Percentiles rank a stretch among this genome's conserved stretches.
These are phyloP conservation scores for Patella caerulea DNA, from an alignment of 2,888 invertebrate species.

Conservation along the genomic window DNA sequence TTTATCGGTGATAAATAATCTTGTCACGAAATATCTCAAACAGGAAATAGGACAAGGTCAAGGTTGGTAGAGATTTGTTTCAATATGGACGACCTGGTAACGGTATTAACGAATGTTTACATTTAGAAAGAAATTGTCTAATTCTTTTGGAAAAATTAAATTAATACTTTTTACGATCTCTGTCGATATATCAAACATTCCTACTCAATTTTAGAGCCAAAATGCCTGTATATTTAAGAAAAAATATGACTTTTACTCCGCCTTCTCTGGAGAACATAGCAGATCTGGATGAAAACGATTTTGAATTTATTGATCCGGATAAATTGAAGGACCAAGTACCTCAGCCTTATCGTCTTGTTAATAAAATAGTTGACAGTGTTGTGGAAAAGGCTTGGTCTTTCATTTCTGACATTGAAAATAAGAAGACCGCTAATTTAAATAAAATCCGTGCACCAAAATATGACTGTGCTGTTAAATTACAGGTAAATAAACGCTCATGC, in stretches of 20 bases:
- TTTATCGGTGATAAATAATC: too few species aligned
- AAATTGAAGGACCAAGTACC: slow-evolving; percentile 62
- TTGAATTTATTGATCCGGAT: slow-evolving; percentile 66
- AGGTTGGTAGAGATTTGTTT: slow-evolving; percentile 32
- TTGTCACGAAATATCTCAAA: too few species aligned
- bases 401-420: slow-evolving; percentile 55
- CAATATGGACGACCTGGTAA: slow-evolving; percentile 44
- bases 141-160: too few species aligned
- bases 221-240: slow-evolving; percentile 65
- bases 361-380: slow-evolving; percentile 58
- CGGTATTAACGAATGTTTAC: slow-evolving; percentile 15
- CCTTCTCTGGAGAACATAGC: slow-evolving; percentile 59
- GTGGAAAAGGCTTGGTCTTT: slow-evolving; percentile 65
- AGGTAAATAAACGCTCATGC: slow-evolving; percentile 19
- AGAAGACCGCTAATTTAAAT: slow-evolving; percentile 50
- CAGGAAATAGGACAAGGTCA: slow-evolving; percentile 11
- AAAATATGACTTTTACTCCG: slow-evolving; percentile 61
- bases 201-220: slow-evolving; percentile 18
- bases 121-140: not conserved
- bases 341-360: slow-evolving; percentile 69
- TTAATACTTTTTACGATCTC: too few species aligned
- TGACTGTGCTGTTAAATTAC: slow-evolving; percentile 49
- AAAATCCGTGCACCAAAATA: slow-evolving; percentile 60
- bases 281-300: slow-evolving; percentile 59
- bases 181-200: too few species aligned